Evolutionary conservation across 1,140 invertebrate species (phyloP), one percentile per base, ranked within the genome.

Genomic region (Frieseomelitta varia): DNA sequence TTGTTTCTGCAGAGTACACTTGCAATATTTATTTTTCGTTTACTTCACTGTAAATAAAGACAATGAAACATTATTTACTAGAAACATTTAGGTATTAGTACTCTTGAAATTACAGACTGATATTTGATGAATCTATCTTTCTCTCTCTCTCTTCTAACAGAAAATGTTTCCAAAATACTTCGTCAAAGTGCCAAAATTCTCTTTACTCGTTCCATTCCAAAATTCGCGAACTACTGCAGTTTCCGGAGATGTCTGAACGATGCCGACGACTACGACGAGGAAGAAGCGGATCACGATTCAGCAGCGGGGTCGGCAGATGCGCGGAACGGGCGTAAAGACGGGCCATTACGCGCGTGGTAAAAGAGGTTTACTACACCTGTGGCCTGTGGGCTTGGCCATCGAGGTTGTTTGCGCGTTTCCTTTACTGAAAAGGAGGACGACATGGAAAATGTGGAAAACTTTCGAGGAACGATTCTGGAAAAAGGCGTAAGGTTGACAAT

Each of bases 291-390:
- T 77, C 73, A 76, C 67, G 67, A 61, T 30, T 65, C 61, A 56
- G 65, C 81, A 65, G 73, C 83, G 87, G 79, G 82, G 79, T 87
- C 78, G 88, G 87, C 88, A 89, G 88, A 89, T 89, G 88, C 85
- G 75, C 84, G 80, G 87, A 69, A 88, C 87, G 88, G 85, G 87
- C 78, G 87, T 89, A 30, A 89, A 89, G 87, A 88, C 84, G 80
- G 85, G 77, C 85, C 87, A 88, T 87, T 89, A 90, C 84, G 87
- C 90, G 89, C 87, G 85, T 90, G 87, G 89, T 89, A 91, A 91
- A 47, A 91, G 89, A 90, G 90, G 91, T 91, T 91, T 91, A 90
- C 91, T 90, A 88, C 91, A 91, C 91, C 91, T 91, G 91, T 91
- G 90, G 90, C 85, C 87, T 90, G 91, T 90, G 89, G 91, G 90